Base-by-base conservation (phyloP, 2,888 invertebrate species). In the Cheilosia pagana region DNA sequence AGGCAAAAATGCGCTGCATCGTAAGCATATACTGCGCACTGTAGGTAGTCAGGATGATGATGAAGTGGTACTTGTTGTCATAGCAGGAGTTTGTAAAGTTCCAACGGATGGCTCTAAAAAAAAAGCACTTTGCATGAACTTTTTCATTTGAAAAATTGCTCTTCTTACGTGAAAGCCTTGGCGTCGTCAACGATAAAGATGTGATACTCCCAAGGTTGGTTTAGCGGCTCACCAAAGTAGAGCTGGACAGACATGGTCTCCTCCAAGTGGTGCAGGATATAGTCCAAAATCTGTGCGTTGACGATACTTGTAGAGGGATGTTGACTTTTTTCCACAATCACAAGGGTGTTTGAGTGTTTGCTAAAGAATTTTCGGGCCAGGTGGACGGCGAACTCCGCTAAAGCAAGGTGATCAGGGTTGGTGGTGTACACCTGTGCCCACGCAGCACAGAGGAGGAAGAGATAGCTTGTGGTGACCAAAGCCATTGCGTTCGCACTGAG, bases 1-100 rank as follows among this genome's bases (percentile, higher is more conserved):
- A 81, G 0, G 8, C 31, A 21, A 91, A 90, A 7, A 45, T 16
- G 8, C 45, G 16, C 23, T 14, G 21, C 1, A 23, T 14, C 6
- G 10, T 21, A 5, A 14, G 23, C 23, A 23, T 25, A 23, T 14
- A 14, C 6, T 50, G 23, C 0, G 65, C 3, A 14, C 59, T 67
- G 3, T 75, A 74, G 3, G 62, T 23, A 1, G 88, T 88, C 10
- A 90, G 53, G 23, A 90, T 78, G 3, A 90, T 87, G 6, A 90
- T 62, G 57, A 89, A 89, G 57, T 88, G 88, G 50, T 88, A 89
- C 28, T 89, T 87, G 1, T 88, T 87, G n/a, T 90, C 90, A 19
- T 88, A 78, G 16, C 60, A 12, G 0, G 86, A 79, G 5, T 82
- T 25, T 2, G 88, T 87, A 10, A 88, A 81, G 14, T 31, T 75